Base-by-base conservation (phyloP, 2,888 invertebrate genomes). In the Heteropelma amictum region DNA sequence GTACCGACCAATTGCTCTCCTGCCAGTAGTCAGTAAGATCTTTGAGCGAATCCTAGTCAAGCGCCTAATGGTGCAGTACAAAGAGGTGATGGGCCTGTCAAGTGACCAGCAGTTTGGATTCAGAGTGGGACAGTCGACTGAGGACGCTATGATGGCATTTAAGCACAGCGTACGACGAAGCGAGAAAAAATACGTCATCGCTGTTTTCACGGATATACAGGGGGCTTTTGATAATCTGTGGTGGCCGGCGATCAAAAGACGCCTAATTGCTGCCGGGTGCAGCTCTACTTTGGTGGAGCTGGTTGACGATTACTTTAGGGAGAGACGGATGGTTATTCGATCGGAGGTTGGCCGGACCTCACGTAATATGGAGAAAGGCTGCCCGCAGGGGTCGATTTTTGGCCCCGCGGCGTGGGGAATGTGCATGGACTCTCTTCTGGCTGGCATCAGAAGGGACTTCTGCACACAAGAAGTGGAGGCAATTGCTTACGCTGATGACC, bases 221-320 rank as follows among this genome's bases (percentile, higher is more conserved):
- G 85, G 83, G 1, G 86, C 84, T 2, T 86, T 86, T 56, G 80
- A 86, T 42, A 84, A 84, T 53, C 82, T 85, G 2, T 84, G 84
- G 83, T 85, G 86, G 84, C 80, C 82, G 0, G 78, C 81, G 60
- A 80, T 83, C 0, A 23, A 82, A 19, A 17, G 67, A 0, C 81
- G 80, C 56, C 61, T 80, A 0, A 78, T 64, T 7, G 54, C 53
- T 6, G 42, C 68, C 1, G 60, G 70, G 0, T 40, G 70, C 10
- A 30, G 49, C 6, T 14, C 12, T 1, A 12, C 10, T 0, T 26
- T 65, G 21, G 3, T 58, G 4, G 8, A 26, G 1, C 6, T 72
- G 2, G 17, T 72, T 2, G 28, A 58, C 3, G 26, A 35, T 6
- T 72, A 72, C 17, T 71, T 71, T 30, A 14, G 21, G 17, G 21